A percentile compares a stretch with the other conserved stretches of the same genome.
Evolutionary conservation across 1,140 invertebrate species (phyloP).

Genomic region (Aphaenogaster ashmeadi): DNA sequence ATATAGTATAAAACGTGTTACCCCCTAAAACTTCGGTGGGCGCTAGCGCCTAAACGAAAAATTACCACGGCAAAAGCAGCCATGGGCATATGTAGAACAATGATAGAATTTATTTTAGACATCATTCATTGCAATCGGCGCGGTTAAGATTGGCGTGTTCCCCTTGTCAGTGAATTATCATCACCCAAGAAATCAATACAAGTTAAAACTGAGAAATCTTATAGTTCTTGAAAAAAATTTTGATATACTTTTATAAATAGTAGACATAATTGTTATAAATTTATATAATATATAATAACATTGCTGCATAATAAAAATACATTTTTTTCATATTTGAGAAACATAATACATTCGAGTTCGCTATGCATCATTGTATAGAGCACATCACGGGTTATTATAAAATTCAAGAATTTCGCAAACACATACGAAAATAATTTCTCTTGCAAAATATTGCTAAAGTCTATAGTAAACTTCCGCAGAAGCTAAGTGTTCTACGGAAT

Average conservation of each 20-base stretch:
- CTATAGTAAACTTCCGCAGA: slow-evolving; percentile 34
- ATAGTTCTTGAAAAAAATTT: background rate
- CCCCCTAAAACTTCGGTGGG: too few relatives aligned
- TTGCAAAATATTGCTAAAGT: slow-evolving; percentile 39
- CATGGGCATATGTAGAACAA: too few relatives aligned
- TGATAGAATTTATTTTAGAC: too few relatives aligned
- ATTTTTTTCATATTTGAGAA: background rate
- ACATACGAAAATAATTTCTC: slow-evolving; percentile 23
- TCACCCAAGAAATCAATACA: background rate
- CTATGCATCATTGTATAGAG: background rate
- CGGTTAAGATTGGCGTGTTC: too few relatives aligned
- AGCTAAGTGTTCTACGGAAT: slow-evolving; percentile 4
- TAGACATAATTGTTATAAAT: background rate
- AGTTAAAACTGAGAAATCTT: background rate
- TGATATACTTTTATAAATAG: background rate
- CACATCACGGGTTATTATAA: slow-evolving; percentile 18
- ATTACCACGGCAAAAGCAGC: too few relatives aligned
- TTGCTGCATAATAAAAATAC: background rate
- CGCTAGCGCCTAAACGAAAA: too few relatives aligned
- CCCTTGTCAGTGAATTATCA: background rate
- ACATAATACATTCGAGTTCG: background rate
- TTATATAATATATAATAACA: background rate
- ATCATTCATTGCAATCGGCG: too few relatives aligned
- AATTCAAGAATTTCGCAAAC: slow-evolving; percentile 39
- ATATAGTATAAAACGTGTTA: too few relatives aligned